Evolutionary conservation across 2,888 invertebrate species (phyloP).

Genomic region (Trichopoda pennipes): DNA sequence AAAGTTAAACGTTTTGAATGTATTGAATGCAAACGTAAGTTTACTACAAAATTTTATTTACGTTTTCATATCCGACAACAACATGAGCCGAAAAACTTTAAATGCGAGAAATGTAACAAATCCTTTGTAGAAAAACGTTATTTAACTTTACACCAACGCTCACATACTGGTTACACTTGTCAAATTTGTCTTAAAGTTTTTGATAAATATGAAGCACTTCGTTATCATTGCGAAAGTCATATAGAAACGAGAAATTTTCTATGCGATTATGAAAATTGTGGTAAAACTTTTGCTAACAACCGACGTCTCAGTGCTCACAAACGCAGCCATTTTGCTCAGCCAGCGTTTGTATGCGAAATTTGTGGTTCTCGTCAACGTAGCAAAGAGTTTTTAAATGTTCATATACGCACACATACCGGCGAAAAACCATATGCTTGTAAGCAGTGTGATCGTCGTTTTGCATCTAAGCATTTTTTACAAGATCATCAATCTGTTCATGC

Average conservation of each 20-base stretch:
- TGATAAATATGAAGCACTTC: slow-evolving; percentile 73
- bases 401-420: slow-evolving; percentile 75
- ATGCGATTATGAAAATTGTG: slow-evolving; percentile 73
- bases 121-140: slow-evolving; percentile 65
- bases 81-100: slow-evolving; percentile 61
- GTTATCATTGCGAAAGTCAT: slow-evolving; percentile 73
- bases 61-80: slow-evolving; percentile 63
- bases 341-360: slow-evolving; percentile 76
- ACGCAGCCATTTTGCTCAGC: slow-evolving; percentile 74
- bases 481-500: slow-evolving; percentile 78
- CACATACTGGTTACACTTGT: slow-evolving; percentile 73
- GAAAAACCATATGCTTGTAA: slow-evolving; percentile 76
- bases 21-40: slow-evolving; percentile 59
- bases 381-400: slow-evolving; percentile 75
- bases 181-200: slow-evolving; percentile 71
- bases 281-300: slow-evolving; percentile 73
- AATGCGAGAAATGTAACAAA: slow-evolving; percentile 65
- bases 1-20: slow-evolving; percentile 74
- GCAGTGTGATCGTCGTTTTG: slow-evolving; percentile 74
- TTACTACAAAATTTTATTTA: slow-evolving; percentile 65
- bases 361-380: slow-evolving; percentile 76
- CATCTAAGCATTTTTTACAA: slow-evolving; percentile 73
- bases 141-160: slow-evolving; percentile 56
- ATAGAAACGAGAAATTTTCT: slow-evolving; percentile 72
- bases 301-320: slow-evolving; percentile 74